Evolutionary conservation across 2,888 invertebrate genomes (phyloP).

Genomic region (Trachelus iudaicus): DNA sequence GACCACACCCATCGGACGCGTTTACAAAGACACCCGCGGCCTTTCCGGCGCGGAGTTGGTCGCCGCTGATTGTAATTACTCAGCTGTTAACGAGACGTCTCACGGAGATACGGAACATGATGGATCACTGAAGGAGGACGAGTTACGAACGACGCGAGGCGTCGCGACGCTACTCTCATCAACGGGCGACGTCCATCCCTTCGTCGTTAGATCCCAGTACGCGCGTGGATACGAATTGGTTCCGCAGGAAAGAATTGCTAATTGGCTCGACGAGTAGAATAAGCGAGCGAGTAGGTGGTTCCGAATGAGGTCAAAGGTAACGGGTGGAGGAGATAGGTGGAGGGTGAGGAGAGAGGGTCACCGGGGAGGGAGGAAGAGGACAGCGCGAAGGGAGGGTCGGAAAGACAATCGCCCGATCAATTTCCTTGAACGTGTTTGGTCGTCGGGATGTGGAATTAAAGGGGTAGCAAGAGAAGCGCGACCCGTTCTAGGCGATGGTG

Average conservation of each 20-base stretch:
- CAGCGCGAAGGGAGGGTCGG: conserved; percentile 39
- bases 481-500: neutral
- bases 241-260: neutral
- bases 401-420: conserved; percentile 28
- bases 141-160: neutral
- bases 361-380: too few species aligned
- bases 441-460: conserved; percentile 55
- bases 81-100: conserved; percentile 44
- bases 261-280: neutral
- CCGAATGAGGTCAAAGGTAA: neutral
- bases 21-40: conserved; percentile 59
- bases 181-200: conserved; percentile 1
- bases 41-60: conserved; percentile 59
- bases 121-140: conserved; percentile 29
- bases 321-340: neutral
- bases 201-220: neutral
- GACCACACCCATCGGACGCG: conserved; percentile 6
- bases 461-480: conserved; percentile 40
- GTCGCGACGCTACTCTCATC: conserved; percentile 12
- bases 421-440: conserved; percentile 54
- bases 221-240: neutral
- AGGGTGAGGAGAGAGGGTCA: too few species aligned
- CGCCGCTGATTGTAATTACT: conserved; percentile 40
- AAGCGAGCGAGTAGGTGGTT: neutral
- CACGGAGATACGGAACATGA: conserved; percentile 30